Evolutionary conservation across 2,888 invertebrate species (phyloP), one percentile per base, ranked within the genome.

Genomic region (Mythimna loreyi): DNA sequence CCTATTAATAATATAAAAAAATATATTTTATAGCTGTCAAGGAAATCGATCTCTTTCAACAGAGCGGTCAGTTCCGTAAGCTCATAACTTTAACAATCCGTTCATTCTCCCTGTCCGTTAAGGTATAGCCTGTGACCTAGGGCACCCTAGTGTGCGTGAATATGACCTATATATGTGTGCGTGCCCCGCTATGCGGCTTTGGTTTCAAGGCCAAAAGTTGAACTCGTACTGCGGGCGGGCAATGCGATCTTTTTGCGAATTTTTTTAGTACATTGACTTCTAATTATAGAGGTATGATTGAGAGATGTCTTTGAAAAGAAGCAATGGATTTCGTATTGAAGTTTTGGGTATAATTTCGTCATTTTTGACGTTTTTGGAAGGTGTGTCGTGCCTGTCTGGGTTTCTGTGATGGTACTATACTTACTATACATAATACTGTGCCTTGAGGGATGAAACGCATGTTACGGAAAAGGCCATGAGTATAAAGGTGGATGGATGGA

Each of bases 121-220:
- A 33, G 16, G 33, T 33, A 21, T 1, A 13, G 55, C 55, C 30
- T 53, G 40, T 63, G 53, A 75, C 71, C 81, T 81, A 78, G 62
- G 49, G 33, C 57, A 55, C 52, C 71, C 64, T 72, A 79, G 61
- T 62, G 63, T 63, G 62, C 60, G 75, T 75, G 30, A 60, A 68
- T 50, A 40, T n/a, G 45, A 4, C 36, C 13, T 50, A 4, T 68
- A 5, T 49, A 36, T 62, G 62, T 79, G 70, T 83, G 79, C 58
- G 72, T 63, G 11, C 9, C 23, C 45, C 57, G 78, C 68, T 77
- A 82, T 83, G 82, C 75, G 86, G 85, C 81, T 77, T 49, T 36
- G 62, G 7, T 76, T 80, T 82, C 86, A 87, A 87, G 87, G 87
- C 70, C 80, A 63, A 25, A 55, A 50, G 28, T 33, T 50, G 49